Evolutionary conservation across 2,888 invertebrate genomes (phyloP).

Genomic region (Meloe dianella): DNA sequence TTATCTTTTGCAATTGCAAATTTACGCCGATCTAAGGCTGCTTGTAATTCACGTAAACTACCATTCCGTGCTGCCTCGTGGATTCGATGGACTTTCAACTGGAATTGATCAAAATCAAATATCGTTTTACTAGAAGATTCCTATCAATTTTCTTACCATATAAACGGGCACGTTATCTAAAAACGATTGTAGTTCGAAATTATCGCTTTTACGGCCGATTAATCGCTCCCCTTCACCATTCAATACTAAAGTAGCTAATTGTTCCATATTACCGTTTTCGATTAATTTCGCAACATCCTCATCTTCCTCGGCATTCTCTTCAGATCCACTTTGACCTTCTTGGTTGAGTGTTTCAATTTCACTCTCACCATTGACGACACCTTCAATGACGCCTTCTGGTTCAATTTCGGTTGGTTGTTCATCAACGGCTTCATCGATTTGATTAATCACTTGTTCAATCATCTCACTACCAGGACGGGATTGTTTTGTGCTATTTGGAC

Average conservation of each 20-base stretch:
- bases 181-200: constrained; percentile 84
- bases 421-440: constrained; percentile 23
- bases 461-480: constrained; percentile 20
- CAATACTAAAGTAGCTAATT: constrained; percentile 85
- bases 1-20: constrained; percentile 89
- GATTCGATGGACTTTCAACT: constrained; percentile 90
- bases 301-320: constrained; percentile 67
- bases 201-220: constrained; percentile 71
- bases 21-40: constrained; percentile 85
- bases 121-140: no score
- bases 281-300: constrained; percentile 72
- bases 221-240: constrained; percentile 86
- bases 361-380: constrained; percentile 57
- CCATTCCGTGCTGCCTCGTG: constrained; percentile 87
- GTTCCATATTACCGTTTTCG: constrained; percentile 83
- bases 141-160: constrained; percentile 73
- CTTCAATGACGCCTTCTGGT: constrained; percentile 57
- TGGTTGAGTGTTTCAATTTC: constrained; percentile 60
- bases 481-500: constrained; percentile 17
- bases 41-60: constrained; percentile 81
- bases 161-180: constrained; percentile 86
- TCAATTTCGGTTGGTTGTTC: constrained; percentile 38
- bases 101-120: constrained; percentile 36
- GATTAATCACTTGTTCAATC: constrained; percentile 20
- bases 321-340: constrained; percentile 57